A percentile compares a stretch with the other conserved stretches of the same genome.
Conservation (phyloP, 2,797 vertebrate genomes). For the Paedocypris micromegethes region DNA sequence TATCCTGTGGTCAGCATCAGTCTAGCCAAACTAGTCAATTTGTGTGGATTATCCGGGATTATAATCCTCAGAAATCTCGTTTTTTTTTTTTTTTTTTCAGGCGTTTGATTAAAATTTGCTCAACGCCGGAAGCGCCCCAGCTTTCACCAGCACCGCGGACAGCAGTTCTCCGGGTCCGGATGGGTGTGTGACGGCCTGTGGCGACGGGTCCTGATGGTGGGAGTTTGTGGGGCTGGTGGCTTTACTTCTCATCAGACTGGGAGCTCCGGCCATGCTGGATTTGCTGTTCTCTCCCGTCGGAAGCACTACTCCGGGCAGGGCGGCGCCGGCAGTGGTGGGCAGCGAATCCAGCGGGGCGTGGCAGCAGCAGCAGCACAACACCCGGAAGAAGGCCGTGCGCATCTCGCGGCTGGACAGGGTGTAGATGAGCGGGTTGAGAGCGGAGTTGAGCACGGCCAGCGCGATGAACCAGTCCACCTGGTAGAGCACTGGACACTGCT, state of each 20-base stretch:
- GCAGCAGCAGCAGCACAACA: slow-evolving; percentile 72
- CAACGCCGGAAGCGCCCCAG: slow-evolving; percentile 62
- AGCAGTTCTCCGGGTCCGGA: slow-evolving; percentile 66
- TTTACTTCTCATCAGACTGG: slow-evolving; percentile 53
- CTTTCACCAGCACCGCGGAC: slow-evolving; percentile 71
- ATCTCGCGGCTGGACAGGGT: slow-evolving; percentile 75
- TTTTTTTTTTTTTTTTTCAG: neutral
- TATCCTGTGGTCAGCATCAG: slow-evolving; percentile 16
- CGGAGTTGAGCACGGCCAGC: slow-evolving; percentile 75
- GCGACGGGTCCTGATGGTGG: slow-evolving; percentile 56
- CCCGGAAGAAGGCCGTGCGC: slow-evolving; percentile 66
- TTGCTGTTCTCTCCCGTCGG: slow-evolving; percentile 71
- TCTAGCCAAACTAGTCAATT: neutral
- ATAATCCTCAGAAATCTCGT: neutral
- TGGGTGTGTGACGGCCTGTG: slow-evolving; percentile 49
- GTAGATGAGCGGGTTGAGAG: slow-evolving; percentile 76
- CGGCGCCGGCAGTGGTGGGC: slow-evolving; percentile 41
- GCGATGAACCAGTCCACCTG: slow-evolving; percentile 74
- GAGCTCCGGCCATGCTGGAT: slow-evolving; percentile 58
- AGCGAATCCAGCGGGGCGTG: slow-evolving; percentile 53
- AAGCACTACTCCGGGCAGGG: slow-evolving; percentile 56
- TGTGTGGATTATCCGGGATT: slow-evolving; percentile 1
- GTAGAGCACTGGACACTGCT: slow-evolving; percentile 64
- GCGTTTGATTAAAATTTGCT: slow-evolving; percentile 62
- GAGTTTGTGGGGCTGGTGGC: slow-evolving; percentile 52